Percentiles rank a stretch among this genome's conserved stretches.
Evolutionary conservation across 2,797 vertebrate genomes (phyloP).

Genomic region (Sebastes melanostomus): DNA sequence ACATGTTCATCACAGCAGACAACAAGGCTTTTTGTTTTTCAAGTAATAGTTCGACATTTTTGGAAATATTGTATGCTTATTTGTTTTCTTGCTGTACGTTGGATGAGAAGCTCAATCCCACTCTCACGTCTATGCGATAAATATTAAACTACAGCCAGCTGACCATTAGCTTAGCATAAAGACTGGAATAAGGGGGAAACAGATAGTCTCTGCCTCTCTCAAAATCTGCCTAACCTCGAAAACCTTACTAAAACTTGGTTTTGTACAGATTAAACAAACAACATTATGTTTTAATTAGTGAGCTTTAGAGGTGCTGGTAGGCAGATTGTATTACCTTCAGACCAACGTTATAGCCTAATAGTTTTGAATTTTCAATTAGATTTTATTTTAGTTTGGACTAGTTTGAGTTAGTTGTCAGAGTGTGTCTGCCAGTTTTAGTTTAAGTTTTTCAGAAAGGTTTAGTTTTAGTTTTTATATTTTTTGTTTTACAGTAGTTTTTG

Average conservation of each 20-base stretch:
- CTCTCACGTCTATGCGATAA: not conserved
- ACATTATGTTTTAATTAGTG: too few relatives aligned
- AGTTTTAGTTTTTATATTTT: too few relatives aligned
- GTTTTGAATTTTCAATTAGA: not conserved
- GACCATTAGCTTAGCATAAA: not conserved
- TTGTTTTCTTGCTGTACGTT: not conserved
- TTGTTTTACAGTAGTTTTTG: too few relatives aligned
- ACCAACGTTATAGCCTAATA: too few relatives aligned
- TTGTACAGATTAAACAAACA: not conserved
- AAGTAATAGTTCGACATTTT: not conserved
- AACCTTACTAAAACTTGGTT: not conserved
- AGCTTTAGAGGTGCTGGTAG: too few relatives aligned
- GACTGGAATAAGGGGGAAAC: not conserved
- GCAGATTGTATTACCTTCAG: too few relatives aligned
- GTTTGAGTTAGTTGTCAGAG: too few relatives aligned
- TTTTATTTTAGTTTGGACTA: too few relatives aligned
- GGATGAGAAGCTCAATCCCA: not conserved
- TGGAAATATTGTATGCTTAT: not conserved
- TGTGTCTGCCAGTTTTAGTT: too few relatives aligned
- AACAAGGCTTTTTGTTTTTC: not conserved
- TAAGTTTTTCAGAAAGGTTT: too few relatives aligned
- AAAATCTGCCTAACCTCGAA: not conserved
- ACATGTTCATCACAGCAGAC: not conserved
- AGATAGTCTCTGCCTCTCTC: not conserved
- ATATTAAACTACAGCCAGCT: not conserved